Evolutionary conservation across 2,888 invertebrate species (phyloP).

Genomic region (Listrodromus nycthemerus): DNA sequence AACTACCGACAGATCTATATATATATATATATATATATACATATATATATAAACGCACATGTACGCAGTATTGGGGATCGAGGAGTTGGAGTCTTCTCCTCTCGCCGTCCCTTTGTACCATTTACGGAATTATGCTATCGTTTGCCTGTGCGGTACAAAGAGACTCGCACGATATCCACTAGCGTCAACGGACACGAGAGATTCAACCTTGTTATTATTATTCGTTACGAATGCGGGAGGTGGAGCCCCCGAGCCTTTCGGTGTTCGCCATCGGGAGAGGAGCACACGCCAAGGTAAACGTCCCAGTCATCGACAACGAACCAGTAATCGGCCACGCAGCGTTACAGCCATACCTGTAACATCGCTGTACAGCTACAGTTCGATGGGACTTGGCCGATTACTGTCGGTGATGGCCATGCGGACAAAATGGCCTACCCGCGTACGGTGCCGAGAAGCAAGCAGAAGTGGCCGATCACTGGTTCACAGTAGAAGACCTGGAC

Average conservation of each 20-base stretch:
- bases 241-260: conserved; percentile 45
- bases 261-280: conserved; percentile 32
- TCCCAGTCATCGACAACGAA: neutral
- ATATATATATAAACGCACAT: conserved; percentile 9
- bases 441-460: neutral
- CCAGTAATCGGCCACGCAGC: neutral
- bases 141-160: conserved; percentile 71
- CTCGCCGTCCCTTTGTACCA: conserved; percentile 69
- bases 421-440: neutral
- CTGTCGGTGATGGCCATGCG: neutral
- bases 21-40: conserved; percentile 41
- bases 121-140: conserved; percentile 78
- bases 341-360: neutral
- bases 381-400: neutral
- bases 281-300: neutral
- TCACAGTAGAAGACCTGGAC: neutral
- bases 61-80: conserved; percentile 59
- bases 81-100: conserved; percentile 39
- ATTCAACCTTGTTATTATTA: conserved; percentile 60
- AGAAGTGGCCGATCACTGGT: neutral
- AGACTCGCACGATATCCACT: conserved; percentile 63
- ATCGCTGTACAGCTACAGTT: neutral
- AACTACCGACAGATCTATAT: conserved; percentile 45
- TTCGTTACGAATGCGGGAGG: conserved; percentile 57
- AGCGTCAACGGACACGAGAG: conserved; percentile 38